Base-by-base conservation (phyloP, 2,888 invertebrate species). In the Amorpha juglandis region DNA sequence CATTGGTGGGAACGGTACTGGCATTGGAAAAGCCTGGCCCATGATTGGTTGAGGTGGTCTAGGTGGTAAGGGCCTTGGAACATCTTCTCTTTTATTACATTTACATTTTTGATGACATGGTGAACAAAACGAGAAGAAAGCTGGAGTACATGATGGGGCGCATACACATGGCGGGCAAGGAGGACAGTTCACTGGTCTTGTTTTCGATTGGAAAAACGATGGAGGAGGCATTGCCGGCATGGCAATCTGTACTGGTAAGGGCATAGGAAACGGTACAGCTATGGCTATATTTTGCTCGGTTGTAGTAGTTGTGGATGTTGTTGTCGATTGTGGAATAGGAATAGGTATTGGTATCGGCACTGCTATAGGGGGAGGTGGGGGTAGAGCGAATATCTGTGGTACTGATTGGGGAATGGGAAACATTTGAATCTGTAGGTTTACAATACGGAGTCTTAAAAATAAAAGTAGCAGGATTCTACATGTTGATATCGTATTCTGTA, bases 151-250 rank as follows among this genome's bases (percentile, higher is more conserved):
- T 0, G 79, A 75, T 0, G 91, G 90, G 35, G 64, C 63, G 65
- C 91, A 91, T 0, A 82, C 63, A 67, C 91, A 91, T 0, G 91
- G 91, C 0, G 91, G 91, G 55, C 91, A 91, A 0, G 86, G 84
- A 0, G 91, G 91, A 62, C 89, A 89, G 35, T 68, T 74, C n/a
- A 68, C 71, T 3, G 77, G 68, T 51, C 76, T 72, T 1, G 73
- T 68, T 35, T 72, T 72, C 2, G 65, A 65, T 58, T 68, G 69
- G 63, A 80, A 82, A 63, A 70, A 77, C 0, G 12, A 7, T 12
- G 75, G 76, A 0, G 80, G 70, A 8, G 77, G 66, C 35, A 75
- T 72, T 3, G 80, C 80, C 9, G 87, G 88, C 0, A 89, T 63
- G 0, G 83, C 81, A 9, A 83, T 71, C 38, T 84, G 85, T 21